These are phyloP conservation scores for Parasteatoda tepidariorum DNA, from an alignment of 1,140 invertebrate genomes.

Conservation along the genomic window DNA sequence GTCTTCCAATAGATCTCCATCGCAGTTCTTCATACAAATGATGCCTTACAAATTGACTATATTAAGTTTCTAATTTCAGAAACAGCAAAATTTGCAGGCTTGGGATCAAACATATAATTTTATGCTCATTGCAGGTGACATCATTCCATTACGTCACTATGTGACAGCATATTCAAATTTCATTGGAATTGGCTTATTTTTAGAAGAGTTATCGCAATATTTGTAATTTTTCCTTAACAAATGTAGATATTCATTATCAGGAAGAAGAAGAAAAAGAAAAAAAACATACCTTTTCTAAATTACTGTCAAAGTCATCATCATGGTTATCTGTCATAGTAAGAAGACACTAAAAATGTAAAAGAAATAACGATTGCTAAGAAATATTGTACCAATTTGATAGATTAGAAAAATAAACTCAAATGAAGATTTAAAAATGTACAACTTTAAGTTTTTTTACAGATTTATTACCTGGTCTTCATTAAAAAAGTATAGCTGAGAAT, in stretches of 20 bases:
- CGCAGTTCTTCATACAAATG: too few relatives aligned
- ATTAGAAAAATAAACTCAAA: background rate
- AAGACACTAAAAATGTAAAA: background rate
- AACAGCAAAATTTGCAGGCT: background rate
- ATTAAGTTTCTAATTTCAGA: too few relatives aligned
- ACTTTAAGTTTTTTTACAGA: too few relatives aligned
- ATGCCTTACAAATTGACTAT: too few relatives aligned
- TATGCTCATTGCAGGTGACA: too few relatives aligned
- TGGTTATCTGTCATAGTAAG: slow-evolving; percentile 18
- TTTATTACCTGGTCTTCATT: slow-evolving; percentile 43
- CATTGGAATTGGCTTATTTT: background rate
- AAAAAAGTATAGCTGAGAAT: slow-evolving; percentile 23
- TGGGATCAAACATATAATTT: background rate
- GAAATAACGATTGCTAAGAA: background rate
- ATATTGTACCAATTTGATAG: background rate
- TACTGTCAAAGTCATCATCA: background rate
- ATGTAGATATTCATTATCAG: background rate
- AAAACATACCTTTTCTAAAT: background rate
- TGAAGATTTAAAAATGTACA: background rate
- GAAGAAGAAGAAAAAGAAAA: background rate
- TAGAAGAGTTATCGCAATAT: too few relatives aligned
- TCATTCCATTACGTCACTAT: background rate
- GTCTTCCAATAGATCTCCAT: too few relatives aligned
- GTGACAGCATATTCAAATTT: background rate
- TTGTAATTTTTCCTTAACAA: too few relatives aligned